phyloP scores from a whole-genome alignment of 37 sponge, comb jelly and placozoan species.

The Halisarca cf. caerulea region DNA sequence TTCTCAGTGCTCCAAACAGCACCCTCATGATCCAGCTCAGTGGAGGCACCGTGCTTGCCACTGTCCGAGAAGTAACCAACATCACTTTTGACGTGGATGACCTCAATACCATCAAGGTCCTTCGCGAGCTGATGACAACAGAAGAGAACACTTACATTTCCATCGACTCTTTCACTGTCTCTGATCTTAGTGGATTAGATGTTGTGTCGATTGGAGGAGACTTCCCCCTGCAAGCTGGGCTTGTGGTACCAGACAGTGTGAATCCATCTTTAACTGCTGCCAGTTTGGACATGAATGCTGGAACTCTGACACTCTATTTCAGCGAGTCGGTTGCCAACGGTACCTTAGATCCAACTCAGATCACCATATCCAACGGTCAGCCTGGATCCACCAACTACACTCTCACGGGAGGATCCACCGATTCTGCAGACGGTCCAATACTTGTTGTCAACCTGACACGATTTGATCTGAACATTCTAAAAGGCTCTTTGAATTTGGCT shows the following conservation, averaged over 20 bases:
- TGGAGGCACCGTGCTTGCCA: slow-evolving; percentile 41
- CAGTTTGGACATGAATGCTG: slow-evolving; percentile 73
- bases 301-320: slow-evolving; percentile 75
- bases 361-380: slow-evolving; percentile 59
- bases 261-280: slow-evolving; percentile 54
- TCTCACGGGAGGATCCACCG: slow-evolving; percentile 42
- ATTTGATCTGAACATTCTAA: slow-evolving; percentile 71
- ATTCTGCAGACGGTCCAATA: slow-evolving; percentile 60
- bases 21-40: slow-evolving; percentile 57
- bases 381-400: slow-evolving; percentile 39
- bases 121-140: slow-evolving; percentile 35
- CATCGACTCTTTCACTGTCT: slow-evolving; percentile 44
- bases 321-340: slow-evolving; percentile 65
- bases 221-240: slow-evolving; percentile 37
- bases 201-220: slow-evolving; percentile 26
- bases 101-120: slow-evolving; percentile 60
- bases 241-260: slow-evolving; percentile 32
- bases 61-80: slow-evolving; percentile 33
- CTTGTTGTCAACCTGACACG: slow-evolving; percentile 52
- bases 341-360: slow-evolving; percentile 49
- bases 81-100: slow-evolving; percentile 55
- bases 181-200: slow-evolving; percentile 62
- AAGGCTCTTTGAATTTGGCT: slow-evolving; percentile 49
- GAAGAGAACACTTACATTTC: slow-evolving; percentile 51
- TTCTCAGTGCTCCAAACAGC: slow-evolving; percentile 49